Base-by-base conservation (phyloP, 2,113 vertebrate species). In the Sminthopsis crassicaudata region DNA sequence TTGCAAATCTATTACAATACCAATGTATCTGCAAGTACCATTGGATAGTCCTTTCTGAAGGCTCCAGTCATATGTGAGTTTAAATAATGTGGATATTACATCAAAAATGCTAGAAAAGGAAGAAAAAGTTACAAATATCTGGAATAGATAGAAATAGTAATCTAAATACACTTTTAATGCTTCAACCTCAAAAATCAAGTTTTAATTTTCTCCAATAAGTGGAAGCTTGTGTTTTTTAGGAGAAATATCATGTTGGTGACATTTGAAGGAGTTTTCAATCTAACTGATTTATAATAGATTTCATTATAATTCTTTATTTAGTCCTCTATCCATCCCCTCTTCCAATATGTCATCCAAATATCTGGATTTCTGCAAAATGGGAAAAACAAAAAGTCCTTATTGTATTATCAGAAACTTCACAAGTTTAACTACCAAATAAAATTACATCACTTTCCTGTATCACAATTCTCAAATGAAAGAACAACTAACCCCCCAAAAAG, bases 111-210 rank as follows among this genome's bases (percentile, higher is more conserved):
- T 92, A 93, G 95, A 97, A 93, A 67, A 42, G 50, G 93, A 90
- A 4, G 54, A 91, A 30, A 94, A 95, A 27, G 42, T 36, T 90
- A 90, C 23, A 30, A 92, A 94, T 30, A 96, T 92, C 93, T 94
- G 90, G 91, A 94, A 97, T 97, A 0, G 96, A 89, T 55, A 46
- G 52, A 98, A 98, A 98, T 93, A 22, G 94, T 97, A 95, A 95
- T n/a, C 51, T 76, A 92, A 42, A 53, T 48, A 92, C 0, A 0
- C 30, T 96, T 94, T 42, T 93, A 90, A 96, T 90, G 50, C 46
- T 96, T 96, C 93, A 95, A 0, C 42, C 94, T 97, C 89, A 95
- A 96, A 53, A 96, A 97, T 0, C 67, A 27, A 8, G 90, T 97
- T 97, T 96, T 92, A 95, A 93, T 84, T 94, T 97, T 97, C 92